Evolutionary conservation across 2,888 invertebrate genomes (phyloP).

Genomic region (Thereva unica): DNA sequence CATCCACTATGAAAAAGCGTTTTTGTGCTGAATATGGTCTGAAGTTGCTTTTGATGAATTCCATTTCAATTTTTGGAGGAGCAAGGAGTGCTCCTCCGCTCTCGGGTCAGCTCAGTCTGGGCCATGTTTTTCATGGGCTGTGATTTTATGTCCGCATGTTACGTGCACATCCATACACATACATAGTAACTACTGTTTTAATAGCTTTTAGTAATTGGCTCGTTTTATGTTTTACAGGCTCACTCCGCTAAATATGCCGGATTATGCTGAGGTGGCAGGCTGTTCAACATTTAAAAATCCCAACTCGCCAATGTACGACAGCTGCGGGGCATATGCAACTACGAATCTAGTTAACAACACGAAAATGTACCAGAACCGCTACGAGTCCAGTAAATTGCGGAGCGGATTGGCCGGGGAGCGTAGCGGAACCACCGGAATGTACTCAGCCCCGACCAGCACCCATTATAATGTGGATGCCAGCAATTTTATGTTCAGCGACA

Average conservation of each 20-base stretch:
- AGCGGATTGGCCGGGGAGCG: slow-evolving; percentile 36
- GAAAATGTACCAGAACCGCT: slow-evolving; percentile 57
- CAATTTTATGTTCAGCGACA: slow-evolving; percentile 45
- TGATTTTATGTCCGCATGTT: no score
- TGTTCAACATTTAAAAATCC: slow-evolving; percentile 59
- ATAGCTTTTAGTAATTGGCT: slow-evolving; percentile 33
- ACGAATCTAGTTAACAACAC: slow-evolving; percentile 58
- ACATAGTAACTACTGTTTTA: slow-evolving; percentile 41
- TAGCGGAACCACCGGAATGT: slow-evolving; percentile 54
- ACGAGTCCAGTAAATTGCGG: slow-evolving; percentile 44
- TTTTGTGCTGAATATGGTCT: no score
- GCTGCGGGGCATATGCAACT: slow-evolving; percentile 58
- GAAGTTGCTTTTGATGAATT: no score
- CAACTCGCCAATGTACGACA: slow-evolving; percentile 53
- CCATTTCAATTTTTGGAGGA: no score
- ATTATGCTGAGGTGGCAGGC: slow-evolving; percentile 58
- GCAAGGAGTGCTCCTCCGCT: no score
- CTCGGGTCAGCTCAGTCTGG: no score
- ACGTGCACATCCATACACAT: not conserved
- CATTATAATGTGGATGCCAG: slow-evolving; percentile 50
- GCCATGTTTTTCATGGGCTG: no score
- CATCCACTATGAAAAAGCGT: no score
- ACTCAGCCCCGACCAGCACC: slow-evolving; percentile 58
- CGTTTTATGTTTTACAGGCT: slow-evolving; percentile 49
- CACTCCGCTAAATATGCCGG: slow-evolving; percentile 59